phyloP scores from a whole-genome alignment of 2,113 vertebrate genomes.

The Microtus richardsoni region DNA sequence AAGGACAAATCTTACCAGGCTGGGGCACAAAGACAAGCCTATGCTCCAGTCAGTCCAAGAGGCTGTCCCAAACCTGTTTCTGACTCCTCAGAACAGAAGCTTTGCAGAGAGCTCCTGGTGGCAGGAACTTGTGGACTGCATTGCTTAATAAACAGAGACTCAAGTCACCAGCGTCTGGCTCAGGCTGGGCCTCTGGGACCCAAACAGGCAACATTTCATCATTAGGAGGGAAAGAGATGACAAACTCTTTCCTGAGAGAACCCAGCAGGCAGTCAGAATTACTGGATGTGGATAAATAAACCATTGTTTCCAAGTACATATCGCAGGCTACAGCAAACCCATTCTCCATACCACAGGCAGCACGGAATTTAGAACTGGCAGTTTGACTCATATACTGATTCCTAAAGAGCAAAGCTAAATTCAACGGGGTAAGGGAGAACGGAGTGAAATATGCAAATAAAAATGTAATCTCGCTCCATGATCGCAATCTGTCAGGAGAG shows the following conservation, averaged over 20 bases:
- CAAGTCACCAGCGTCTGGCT: constrained; percentile 80
- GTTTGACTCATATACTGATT: constrained; percentile 80
- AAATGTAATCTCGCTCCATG: constrained; percentile 24
- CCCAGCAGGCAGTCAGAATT: constrained; percentile 78
- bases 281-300: constrained; percentile 81
- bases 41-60: background rate
- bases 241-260: constrained; percentile 84
- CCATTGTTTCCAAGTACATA: constrained; percentile 81
- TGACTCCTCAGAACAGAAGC: constrained; percentile 30
- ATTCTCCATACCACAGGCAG: constrained; percentile 70
- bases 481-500: constrained; percentile 63
- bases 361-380: constrained; percentile 80
- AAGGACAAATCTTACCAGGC: background rate
- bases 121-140: constrained; percentile 68
- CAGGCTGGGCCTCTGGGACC: constrained; percentile 73
- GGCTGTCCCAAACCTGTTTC: background rate
- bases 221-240: constrained; percentile 83
- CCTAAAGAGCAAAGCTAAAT: constrained; percentile 81
- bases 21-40: constrained; percentile 21
- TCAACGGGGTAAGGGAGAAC: constrained; percentile 47
- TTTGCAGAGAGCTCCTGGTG: constrained; percentile 16
- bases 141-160: constrained; percentile 83
- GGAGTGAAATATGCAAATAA: constrained; percentile 77
- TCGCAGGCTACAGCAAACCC: constrained; percentile 75
- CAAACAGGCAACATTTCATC: constrained; percentile 81